A percentile compares a stretch with the other conserved stretches of the same genome.
phyloP scores from a whole-genome alignment of 2,888 invertebrate species.

The Brachyptera putata region DNA sequence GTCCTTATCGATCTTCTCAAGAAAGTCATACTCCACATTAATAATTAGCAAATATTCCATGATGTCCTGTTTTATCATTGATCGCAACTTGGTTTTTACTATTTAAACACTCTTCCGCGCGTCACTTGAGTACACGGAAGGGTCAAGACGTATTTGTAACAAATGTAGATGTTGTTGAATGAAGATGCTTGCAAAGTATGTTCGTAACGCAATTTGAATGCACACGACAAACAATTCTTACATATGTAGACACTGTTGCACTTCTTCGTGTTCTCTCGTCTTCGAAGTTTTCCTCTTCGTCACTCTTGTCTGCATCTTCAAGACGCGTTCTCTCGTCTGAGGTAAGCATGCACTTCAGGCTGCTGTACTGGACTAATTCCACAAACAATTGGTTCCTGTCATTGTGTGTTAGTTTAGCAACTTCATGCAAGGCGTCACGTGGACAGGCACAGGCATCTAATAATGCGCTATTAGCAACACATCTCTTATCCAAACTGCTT shows the following conservation, averaged over 20 bases:
- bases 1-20: too few relatives aligned
- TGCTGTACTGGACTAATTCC: background rate
- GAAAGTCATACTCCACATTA: too few relatives aligned
- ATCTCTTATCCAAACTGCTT: background rate
- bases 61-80: too few relatives aligned
- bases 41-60: too few relatives aligned
- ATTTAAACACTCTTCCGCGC: conserved; percentile 1
- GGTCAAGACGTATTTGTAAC: too few relatives aligned
- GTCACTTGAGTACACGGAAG: too few relatives aligned
- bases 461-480: background rate
- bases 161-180: too few relatives aligned
- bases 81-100: background rate
- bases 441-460: background rate
- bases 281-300: background rate
- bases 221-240: background rate
- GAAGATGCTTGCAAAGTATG: background rate
- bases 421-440: background rate
- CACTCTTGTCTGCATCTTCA: background rate
- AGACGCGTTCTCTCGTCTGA: too few relatives aligned
- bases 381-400: background rate
- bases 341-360: background rate
- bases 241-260: too few relatives aligned
- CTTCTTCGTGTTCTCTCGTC: too few relatives aligned
- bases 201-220: background rate
- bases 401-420: background rate